Conservation (phyloP, 2,888 invertebrate species). For the Eupeodes latifasciatus region DNA sequence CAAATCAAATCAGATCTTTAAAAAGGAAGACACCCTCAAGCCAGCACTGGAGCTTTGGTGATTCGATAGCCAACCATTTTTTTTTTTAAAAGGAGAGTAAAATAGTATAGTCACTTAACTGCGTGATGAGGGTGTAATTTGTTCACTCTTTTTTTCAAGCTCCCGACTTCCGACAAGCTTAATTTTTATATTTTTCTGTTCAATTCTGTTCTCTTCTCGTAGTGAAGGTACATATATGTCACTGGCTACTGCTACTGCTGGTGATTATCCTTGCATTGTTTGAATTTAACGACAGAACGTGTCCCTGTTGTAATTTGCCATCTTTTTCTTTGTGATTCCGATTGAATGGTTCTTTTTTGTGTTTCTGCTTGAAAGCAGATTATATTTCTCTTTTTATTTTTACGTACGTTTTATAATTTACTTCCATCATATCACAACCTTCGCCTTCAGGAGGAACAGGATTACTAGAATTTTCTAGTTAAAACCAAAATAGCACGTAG, state of each 20-base stretch:
- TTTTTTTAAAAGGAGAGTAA: neutral
- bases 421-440: conserved; percentile 1
- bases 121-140: conserved; percentile 72
- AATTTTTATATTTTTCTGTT: conserved; percentile 33
- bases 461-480: conserved; percentile 52
- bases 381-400: conserved; percentile 4
- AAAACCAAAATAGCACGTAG: conserved; percentile 72
- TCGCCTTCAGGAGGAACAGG: conserved; percentile 16
- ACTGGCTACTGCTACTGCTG: neutral
- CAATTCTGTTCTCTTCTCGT: too few relatives aligned
- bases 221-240: neutral
- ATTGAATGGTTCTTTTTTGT: conserved; percentile 68
- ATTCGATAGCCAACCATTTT: conserved; percentile 43
- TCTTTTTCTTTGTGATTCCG: conserved; percentile 75
- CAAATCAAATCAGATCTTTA: neutral
- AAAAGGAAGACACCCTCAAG: neutral
- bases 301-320: conserved; percentile 75
- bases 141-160: conserved; percentile 53
- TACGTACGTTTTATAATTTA: neutral
- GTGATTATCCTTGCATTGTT: conserved; percentile 73
- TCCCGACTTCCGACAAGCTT: conserved; percentile 34
- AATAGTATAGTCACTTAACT: conserved; percentile 63
- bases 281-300: conserved; percentile 69
- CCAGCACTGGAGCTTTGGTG: neutral
- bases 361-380: conserved; percentile 12